phyloP scores from a whole-genome alignment of 2,797 vertebrate genomes.

The Oryzias dopingdopingensis region DNA sequence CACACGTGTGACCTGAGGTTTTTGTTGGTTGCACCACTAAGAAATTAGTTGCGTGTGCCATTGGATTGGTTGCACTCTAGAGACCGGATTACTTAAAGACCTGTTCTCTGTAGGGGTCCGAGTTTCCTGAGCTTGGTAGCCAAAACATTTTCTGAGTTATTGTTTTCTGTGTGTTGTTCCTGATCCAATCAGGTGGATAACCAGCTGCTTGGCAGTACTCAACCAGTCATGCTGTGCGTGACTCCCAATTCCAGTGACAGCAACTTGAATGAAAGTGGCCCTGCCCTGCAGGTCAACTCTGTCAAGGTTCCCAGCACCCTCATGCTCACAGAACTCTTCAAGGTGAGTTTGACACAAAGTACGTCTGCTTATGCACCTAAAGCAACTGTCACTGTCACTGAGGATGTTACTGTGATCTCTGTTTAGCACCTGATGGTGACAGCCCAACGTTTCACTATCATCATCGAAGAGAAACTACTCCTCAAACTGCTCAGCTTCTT shows the following conservation, averaged over 20 bases:
- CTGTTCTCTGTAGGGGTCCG: too few species aligned
- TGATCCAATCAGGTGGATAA: slow-evolving; percentile 87
- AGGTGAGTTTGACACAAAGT: slow-evolving; percentile 76
- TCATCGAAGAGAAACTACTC: slow-evolving; percentile 95
- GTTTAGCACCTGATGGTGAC: slow-evolving; percentile 94
- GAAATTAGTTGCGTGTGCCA: too few species aligned
- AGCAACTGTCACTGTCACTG: not conserved
- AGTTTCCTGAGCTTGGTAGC: too few species aligned
- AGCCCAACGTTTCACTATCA: slow-evolving; percentile 88
- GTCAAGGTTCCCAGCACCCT: slow-evolving; percentile 94
- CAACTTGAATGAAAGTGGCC: slow-evolving; percentile 76
- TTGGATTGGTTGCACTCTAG: too few species aligned
- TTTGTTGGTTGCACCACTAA: too few species aligned
- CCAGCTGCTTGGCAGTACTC: slow-evolving; percentile 92
- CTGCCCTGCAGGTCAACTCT: slow-evolving; percentile 90
- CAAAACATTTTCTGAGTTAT: too few species aligned
- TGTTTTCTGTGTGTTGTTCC: too few species aligned
- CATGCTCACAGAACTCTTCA: slow-evolving; percentile 92
- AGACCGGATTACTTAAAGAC: too few species aligned
- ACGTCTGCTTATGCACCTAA: not conserved
- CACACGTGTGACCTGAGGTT: too few species aligned
- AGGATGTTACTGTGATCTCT: not conserved
- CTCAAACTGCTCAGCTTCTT: slow-evolving; percentile 95
- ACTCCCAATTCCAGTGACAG: slow-evolving; percentile 82
- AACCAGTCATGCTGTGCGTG: slow-evolving; percentile 90